Evolutionary conservation across 2,113 vertebrate genomes (phyloP), one percentile per base, ranked within the genome.

Genomic region (Gasterosteus aculeatus): DNA sequence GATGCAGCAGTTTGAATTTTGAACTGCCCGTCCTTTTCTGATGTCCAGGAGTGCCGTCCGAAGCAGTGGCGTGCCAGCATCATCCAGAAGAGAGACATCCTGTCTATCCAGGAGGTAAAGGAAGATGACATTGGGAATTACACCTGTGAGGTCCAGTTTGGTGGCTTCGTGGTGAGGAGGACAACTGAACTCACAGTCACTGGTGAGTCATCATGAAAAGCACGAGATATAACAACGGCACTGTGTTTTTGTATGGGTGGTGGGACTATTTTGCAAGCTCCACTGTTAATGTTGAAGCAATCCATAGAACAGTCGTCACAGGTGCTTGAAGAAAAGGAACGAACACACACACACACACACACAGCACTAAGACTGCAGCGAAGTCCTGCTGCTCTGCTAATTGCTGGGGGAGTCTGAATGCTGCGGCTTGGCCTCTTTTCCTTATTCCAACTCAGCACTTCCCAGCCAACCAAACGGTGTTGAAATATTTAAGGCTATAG

Each of bases 91-190:
- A 95, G 93, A 90, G 95, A 96, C 77, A 94, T 92, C 6, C 93
- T 98, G 71, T 93, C 96, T 18, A 96, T 99, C 92, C 94, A 94
- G 88, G 97, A 98, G 77, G 97, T 99, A 75, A 96, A 92, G 91
- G 97, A 99, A 92, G 97, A 98, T 80, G 97, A 99, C 91, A 97
- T 97, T 92, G 97, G 97, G 88, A 99, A 98, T 94, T 99, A 99
- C 65, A 99, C 97, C 53, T 99, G 97, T 78, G 97, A 98, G 91
- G 91, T 99, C 90, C 96, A 96, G 86, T 97, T 97, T 49, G 96
- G 95, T 82, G 94, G 95, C 81, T 99, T 98, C 85, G 87, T 96
- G 78, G 96, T 99, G 63, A 95, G 97, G 91, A 96, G 97, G 91
- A 99, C 97, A 0, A 98, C 97, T 1, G 95, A 97, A 83, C 93